Percentiles rank a stretch among this genome's conserved stretches.
Conservation (phyloP, 2,113 vertebrate genomes). For the Leuciscus idus region DNA sequence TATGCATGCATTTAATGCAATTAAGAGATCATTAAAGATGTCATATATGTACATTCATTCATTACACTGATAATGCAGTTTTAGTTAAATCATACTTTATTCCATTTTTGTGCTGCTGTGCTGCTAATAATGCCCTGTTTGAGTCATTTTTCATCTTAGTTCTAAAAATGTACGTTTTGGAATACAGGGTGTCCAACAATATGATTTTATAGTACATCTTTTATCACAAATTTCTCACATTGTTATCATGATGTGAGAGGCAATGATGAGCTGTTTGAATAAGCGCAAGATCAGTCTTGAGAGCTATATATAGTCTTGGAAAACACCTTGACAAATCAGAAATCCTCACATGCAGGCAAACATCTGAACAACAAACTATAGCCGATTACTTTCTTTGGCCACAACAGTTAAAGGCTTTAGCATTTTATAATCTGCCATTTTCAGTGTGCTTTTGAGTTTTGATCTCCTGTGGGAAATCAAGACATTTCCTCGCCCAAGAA, state of each 20-base stretch:
- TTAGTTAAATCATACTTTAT: background rate
- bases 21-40: background rate
- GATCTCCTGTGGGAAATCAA: slow-evolving; percentile 52
- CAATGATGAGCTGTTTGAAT: background rate
- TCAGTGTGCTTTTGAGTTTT: slow-evolving; percentile 8
- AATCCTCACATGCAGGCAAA: background rate
- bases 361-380: background rate
- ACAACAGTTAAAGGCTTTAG: background rate
- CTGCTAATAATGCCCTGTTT: background rate
- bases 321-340: background rate
- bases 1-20: background rate
- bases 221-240: no score
- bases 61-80: background rate
- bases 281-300: background rate
- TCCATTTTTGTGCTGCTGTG: background rate
- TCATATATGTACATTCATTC: background rate
- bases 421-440: background rate
- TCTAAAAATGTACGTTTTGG: background rate
- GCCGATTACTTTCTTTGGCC: background rate
- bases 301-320: background rate
- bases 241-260: no score
- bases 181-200: background rate
- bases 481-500: slow-evolving; percentile 21
- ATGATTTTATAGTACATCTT: no score
- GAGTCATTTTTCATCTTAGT: background rate